Percentiles rank a stretch among this genome's conserved stretches.
Evolutionary conservation across 2,113 vertebrate species (phyloP).

Genomic region (Microcebus griseorufus): DNA sequence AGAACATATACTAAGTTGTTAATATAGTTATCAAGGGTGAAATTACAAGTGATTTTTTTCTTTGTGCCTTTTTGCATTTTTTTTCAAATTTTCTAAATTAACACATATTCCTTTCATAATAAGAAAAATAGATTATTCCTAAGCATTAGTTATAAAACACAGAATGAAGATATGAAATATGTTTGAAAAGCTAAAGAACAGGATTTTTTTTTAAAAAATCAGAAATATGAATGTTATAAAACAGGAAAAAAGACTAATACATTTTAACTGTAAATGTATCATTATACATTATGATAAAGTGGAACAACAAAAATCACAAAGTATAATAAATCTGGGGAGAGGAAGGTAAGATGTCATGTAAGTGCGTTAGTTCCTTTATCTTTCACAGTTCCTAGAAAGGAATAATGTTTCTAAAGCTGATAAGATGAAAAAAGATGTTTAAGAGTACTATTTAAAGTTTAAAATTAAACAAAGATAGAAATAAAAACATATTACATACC

Average conservation of each 20-base stretch:
- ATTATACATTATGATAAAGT: not conserved
- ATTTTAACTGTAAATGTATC: not conserved
- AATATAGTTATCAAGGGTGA: not conserved
- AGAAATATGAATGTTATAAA: not conserved
- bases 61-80: not conserved
- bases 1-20: not conserved
- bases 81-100: slow-evolving; percentile 7
- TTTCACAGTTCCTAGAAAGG: not conserved
- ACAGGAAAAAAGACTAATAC: not conserved
- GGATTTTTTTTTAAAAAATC: not conserved
- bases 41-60: not conserved
- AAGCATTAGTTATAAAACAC: not conserved
- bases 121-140: not conserved
- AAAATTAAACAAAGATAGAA: not conserved
- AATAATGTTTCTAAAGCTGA: not conserved
- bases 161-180: not conserved
- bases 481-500: not conserved
- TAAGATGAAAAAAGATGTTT: not conserved
- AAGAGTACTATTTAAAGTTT: not conserved
- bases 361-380: not conserved
- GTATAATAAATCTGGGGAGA: not conserved
- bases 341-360: not conserved
- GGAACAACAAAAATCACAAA: not conserved
- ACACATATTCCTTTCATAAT: not conserved
- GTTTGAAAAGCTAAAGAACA: not conserved